Evolutionary conservation across 2,113 vertebrate genomes (phyloP).

Genomic region (Pygoscelis antarcticus): DNA sequence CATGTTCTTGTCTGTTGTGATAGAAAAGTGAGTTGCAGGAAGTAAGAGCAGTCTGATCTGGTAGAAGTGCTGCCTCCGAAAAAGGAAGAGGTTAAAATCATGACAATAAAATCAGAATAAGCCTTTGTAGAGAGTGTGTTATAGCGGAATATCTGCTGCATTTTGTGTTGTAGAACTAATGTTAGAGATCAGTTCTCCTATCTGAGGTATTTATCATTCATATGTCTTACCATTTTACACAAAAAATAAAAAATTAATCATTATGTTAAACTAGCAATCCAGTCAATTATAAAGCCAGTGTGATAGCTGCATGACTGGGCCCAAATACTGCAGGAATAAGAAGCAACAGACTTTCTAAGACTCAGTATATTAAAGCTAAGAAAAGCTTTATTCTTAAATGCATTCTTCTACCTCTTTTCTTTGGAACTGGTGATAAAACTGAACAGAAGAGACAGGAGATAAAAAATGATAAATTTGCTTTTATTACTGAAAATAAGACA

Average conservation of each 20-base stretch:
- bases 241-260: not conserved
- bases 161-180: not conserved
- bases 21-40: not conserved
- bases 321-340: not conserved
- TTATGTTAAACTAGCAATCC: not conserved
- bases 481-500: not conserved
- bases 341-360: not conserved
- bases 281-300: not conserved
- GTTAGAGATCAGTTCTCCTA: not conserved
- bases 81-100: not conserved
- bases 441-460: not conserved
- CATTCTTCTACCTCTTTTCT: not conserved
- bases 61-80: not conserved
- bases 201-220: not conserved
- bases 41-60: not conserved
- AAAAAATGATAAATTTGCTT: not conserved
- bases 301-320: not conserved
- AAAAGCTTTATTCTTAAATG: not conserved
- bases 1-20: not conserved
- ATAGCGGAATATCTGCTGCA: not conserved
- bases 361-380: not conserved
- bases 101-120: not conserved
- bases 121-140: not conserved
- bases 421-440: not conserved
- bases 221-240: not conserved